Base-by-base conservation (phyloP, 2,888 invertebrate species). In the Pterobdella sp. region DNA sequence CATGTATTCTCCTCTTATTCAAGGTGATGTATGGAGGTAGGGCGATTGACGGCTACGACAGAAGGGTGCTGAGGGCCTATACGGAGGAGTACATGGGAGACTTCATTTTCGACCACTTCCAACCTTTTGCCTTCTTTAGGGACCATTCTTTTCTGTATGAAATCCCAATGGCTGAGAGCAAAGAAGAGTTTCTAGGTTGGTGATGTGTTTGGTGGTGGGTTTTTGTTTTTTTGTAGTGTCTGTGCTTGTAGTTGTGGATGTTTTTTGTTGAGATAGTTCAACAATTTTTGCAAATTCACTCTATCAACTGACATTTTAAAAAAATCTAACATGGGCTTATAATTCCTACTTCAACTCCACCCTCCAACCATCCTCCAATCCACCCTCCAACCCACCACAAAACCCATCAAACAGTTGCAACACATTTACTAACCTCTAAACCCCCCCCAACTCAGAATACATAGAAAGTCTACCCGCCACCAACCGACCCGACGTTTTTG, bases 61-160 rank as follows among this genome's bases (percentile, higher is more conserved):
- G 93, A 18, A 88, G 94, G 76, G 90, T 93, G 18, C 89, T 93
- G 1, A 86, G 88, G 77, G 91, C 90, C 0, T 94, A 94, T 84
- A 92, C 94, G 91, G 89, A 93, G 82, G 94, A 94, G 84, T 94
- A 94, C 82, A 89, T 94, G 87, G 94, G 94, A 0, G 94, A 94
- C 81, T 94, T 94, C 83, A 86, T 94, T 69, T 93, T 94, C 82
- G 93, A 94, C 82, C 88, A 88, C 73, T 93, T 92, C 84, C 92
- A 93, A 83, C 91, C 92, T 0, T 94, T 93, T 85, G 91, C 92
- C 83, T 94, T 94, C 85, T 93, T 90, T 82, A 85, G 85, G 68
- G 91, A 92, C 81, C 84, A 87, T 0, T 82, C 85, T 18, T 90
- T 90, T 1, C 90, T 92, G 81, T 94, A 94, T 83, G 85, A 87